Conservation (phyloP, 2,888 invertebrate species). For the Chymomyza procnemis region DNA sequence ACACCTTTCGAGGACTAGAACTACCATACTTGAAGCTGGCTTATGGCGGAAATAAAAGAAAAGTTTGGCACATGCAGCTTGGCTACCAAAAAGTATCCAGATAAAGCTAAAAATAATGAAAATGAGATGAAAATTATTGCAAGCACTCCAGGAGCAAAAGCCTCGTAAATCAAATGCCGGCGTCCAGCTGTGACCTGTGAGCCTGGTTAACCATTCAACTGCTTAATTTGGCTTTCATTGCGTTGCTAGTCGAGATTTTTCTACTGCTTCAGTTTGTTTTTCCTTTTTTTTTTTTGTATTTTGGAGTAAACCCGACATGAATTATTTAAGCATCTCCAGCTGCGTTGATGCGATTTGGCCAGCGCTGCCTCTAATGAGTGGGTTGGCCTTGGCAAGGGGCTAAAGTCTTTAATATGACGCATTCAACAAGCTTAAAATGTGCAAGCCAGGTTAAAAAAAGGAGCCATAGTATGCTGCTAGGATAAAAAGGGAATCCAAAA, state of each 20-base stretch:
- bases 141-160: constrained; percentile 10
- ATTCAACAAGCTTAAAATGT: constrained; percentile 62
- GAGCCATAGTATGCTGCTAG: constrained; percentile 17
- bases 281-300: constrained; percentile 4
- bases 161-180: constrained; percentile 57
- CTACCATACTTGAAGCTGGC: constrained; percentile 4
- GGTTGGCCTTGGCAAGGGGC: neutral
- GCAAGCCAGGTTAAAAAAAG: constrained; percentile 34
- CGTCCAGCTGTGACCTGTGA: constrained; percentile 53
- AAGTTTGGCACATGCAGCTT: constrained; percentile 1
- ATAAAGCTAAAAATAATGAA: constrained; percentile 67
- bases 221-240: constrained; percentile 75
- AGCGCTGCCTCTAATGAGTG: constrained; percentile 25
- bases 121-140: constrained; percentile 74
- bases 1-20: neutral
- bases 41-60: constrained; percentile 29
- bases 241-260: constrained; percentile 44
- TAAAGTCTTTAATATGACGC: constrained; percentile 63
- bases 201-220: constrained; percentile 62
- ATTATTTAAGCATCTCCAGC: constrained; percentile 74
- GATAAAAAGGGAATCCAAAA: constrained; percentile 24
- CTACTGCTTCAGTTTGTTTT: constrained; percentile 11
- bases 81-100: constrained; percentile 7
- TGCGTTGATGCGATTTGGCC: constrained; percentile 68
- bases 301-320: constrained; percentile 51